These are phyloP conservation scores for Castor canadensis DNA, from an alignment of 2,113 vertebrate genomes.

Conservation along the genomic window DNA sequence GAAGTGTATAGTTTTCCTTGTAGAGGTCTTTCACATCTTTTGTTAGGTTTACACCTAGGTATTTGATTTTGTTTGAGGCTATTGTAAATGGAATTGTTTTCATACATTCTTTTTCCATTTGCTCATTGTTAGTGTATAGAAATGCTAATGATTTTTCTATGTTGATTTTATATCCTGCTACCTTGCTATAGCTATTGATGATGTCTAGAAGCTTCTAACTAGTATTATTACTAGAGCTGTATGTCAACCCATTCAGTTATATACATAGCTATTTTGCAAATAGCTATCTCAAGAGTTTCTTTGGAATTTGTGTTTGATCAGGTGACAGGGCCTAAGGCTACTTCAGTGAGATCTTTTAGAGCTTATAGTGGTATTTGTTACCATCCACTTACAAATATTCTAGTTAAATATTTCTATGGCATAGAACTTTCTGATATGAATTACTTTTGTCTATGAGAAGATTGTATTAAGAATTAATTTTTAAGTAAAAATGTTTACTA, in stretches of 20 bases:
- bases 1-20: too few relatives aligned
- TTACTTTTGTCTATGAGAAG: neutral
- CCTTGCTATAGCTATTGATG: too few relatives aligned
- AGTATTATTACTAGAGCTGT: neutral
- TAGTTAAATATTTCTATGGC: neutral
- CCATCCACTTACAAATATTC: neutral
- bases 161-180: too few relatives aligned
- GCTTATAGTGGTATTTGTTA: neutral
- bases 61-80: too few relatives aligned
- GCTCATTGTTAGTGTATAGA: too few relatives aligned
- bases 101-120: too few relatives aligned
- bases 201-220: too few relatives aligned
- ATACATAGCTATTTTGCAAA: neutral
- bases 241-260: neutral
- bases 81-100: too few relatives aligned
- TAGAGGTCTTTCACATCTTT: too few relatives aligned
- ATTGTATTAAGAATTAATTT: neutral
- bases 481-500: constrained; percentile 5
- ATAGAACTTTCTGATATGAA: neutral
- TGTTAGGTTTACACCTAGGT: too few relatives aligned
- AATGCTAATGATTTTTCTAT: too few relatives aligned
- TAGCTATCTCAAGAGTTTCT: neutral
- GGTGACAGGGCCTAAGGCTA: neutral
- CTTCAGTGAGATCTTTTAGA: neutral
- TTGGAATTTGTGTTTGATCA: neutral